Evolutionary conservation across 2,888 invertebrate species (phyloP), one percentile per base, ranked within the genome.

Genomic region (Neria commutata): DNA sequence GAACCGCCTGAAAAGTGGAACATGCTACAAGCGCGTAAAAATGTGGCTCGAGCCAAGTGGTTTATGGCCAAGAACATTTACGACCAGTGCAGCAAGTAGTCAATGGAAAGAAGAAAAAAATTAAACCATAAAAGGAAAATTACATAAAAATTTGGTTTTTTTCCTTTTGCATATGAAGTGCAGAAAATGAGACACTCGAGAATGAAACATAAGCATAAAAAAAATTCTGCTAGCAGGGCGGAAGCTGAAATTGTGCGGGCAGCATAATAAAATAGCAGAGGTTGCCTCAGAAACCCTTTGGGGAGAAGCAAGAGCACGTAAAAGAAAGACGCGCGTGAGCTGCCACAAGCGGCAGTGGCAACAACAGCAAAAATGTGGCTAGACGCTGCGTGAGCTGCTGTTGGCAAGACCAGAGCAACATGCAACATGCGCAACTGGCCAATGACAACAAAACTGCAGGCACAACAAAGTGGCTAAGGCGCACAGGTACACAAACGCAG

Each of bases 11-110:
- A 56, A 33, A 54, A 21, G 33, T 47, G n/a, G 14, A 25, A 45
- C 52, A 34, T 26, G 34, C 34, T 21, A 52, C 37, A 52, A 52
- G 16, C 42, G 33, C 14, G 26, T 3, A 50, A 50, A 54, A 54
- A 58, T 4, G 26, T 6, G 16, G 14, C 19, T 3, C 37, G 19
- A 23, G 6, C 34, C 11, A 50, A n/a, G 16, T 48, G 8, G 26
- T 48, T n/a, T 25, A 8, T 25, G 34, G 21, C 1, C 19, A 19
- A 21, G 49, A 46, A 21, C 25, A n/a, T 25, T 40, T 21, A 29
- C 29, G 47, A 46, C 19, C 47, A 17, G 16, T 26, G 21, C 17
- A 53, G 17, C 34, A 37, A 25, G 16, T 37, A 8, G 6, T 14
- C 6, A 37, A 37, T 14, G 6, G n/a, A 37, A 37, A 37, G 8